Conservation (phyloP, 2,888 invertebrate species). For the Dasysyrphus tricinctus region DNA sequence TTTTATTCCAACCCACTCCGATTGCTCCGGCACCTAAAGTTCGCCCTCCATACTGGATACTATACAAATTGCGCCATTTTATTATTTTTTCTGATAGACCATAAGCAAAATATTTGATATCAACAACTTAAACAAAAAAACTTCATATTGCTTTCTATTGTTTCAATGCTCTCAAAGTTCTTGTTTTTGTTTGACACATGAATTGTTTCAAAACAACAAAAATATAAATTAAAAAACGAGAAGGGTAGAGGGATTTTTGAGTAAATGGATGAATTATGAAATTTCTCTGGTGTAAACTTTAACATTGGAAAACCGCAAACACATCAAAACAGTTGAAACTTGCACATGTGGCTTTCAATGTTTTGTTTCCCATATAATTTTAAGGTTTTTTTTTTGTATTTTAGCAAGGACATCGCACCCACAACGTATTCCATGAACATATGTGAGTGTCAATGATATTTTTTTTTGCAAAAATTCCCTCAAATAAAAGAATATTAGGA, state of each 20-base stretch:
- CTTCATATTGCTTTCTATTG: background rate
- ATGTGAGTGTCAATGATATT: conserved; percentile 22
- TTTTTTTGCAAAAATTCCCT: background rate
- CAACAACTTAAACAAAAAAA: background rate
- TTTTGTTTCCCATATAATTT: background rate
- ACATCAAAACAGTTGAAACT: conserved; percentile 58
- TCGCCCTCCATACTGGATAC: background rate
- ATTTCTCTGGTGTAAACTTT: conserved; percentile 47
- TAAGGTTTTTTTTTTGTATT: background rate
- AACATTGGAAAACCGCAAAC: conserved; percentile 44
- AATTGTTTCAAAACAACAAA: conserved; percentile 49
- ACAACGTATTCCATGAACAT: conserved; percentile 50
- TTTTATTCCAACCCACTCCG: background rate
- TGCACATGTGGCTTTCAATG: conserved; percentile 20
- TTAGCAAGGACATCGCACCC: conserved; percentile 7
- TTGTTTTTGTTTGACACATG: conserved; percentile 21
- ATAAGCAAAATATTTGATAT: background rate
- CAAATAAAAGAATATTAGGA: conserved; percentile 7
- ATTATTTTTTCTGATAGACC: background rate
- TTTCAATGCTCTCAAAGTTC: background rate
- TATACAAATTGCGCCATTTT: no score
- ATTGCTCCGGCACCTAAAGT: background rate
- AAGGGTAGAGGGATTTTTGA: conserved; percentile 16
- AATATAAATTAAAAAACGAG: conserved; percentile 23
- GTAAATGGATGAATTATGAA: conserved; percentile 39